phyloP scores from a whole-genome alignment of 2,113 vertebrate species.

The Cercocebus atys region DNA sequence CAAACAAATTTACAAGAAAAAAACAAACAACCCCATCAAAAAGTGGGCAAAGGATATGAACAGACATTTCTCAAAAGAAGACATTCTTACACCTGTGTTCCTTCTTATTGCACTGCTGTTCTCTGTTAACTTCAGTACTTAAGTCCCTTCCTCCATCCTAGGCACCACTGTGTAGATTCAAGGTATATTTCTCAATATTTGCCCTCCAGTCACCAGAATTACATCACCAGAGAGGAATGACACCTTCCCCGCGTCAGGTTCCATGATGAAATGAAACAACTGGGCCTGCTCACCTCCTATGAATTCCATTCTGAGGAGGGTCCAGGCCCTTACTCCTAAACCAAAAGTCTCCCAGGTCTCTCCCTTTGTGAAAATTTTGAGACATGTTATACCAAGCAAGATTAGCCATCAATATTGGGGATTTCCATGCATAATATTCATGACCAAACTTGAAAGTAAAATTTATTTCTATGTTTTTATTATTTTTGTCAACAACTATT shows the following conservation, averaged over 20 bases:
- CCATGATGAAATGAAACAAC: not conserved
- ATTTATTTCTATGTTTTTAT: not conserved
- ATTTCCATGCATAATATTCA: not conserved
- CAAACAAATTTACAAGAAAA: too few relatives aligned
- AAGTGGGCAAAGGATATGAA: too few relatives aligned
- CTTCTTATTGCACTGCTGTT: not conserved
- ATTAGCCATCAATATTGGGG: not conserved
- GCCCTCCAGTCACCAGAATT: not conserved
- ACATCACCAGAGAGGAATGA: not conserved
- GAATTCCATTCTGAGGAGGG: not conserved
- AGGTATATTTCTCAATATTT: not conserved
- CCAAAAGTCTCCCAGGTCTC: not conserved
- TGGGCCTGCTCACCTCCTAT: not conserved
- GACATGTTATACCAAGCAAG: not conserved
- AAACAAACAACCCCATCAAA: too few relatives aligned
- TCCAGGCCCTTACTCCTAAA: not conserved
- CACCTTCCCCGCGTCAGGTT: not conserved
- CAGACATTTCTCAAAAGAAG: too few relatives aligned
- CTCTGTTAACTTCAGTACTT: not conserved
- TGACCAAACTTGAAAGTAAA: not conserved
- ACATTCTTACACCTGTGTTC: not conserved
- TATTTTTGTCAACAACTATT: not conserved
- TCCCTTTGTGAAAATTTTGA: not conserved
- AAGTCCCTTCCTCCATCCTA: not conserved
- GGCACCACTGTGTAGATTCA: not conserved